Base-by-base conservation (phyloP, 2,888 invertebrate species). In the Lithophane leautieri region DNA sequence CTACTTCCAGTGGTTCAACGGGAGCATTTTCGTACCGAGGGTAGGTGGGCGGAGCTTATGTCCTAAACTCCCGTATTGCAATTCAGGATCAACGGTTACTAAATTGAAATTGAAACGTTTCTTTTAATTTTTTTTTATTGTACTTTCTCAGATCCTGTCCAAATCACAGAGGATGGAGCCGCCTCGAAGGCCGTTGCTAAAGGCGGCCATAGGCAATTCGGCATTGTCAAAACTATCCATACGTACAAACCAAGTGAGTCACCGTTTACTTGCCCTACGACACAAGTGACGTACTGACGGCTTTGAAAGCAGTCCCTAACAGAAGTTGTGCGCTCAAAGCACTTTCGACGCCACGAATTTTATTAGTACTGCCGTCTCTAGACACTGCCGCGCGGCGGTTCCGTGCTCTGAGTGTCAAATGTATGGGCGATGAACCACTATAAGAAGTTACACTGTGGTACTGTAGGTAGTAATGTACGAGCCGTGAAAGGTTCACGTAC, bases 401-500 rank as follows among this genome's bases (percentile, higher is more conserved):
- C 2, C 50, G 8, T 50, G 8, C 50, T 50, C 22, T 50, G 9
- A 50, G 50, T 50, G 50, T 50, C 4, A n/a, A 50, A 42, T 61
- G 1, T 25, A 22, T 6, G 14, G 2, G 9, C n/a, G 60, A 19
- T 62, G 74, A 9, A 22, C 34, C 9, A 75, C 75, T 47, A 56
- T 40, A 25, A 22, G 16, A 42, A 40, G 25, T 3, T 65, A 44
- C 19, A 34, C 79, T 76, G 61, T 79, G 78, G 44, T 50, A 25
- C 50, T 54, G 16, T 58, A 47, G 0, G 56, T 58, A 42, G 75
- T 81, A 85, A 82, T 67, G 77, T 70, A 60, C 56, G 50, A 70
- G 65, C 70, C 54, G 76, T 79, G 82, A 79, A 78, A 82, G 77
- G 77, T 76, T 82, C 77, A 68, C 84, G 76, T 80, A 72, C 75